Conservation (phyloP, 2,113 vertebrate species). For the Microtus montanus region DNA sequence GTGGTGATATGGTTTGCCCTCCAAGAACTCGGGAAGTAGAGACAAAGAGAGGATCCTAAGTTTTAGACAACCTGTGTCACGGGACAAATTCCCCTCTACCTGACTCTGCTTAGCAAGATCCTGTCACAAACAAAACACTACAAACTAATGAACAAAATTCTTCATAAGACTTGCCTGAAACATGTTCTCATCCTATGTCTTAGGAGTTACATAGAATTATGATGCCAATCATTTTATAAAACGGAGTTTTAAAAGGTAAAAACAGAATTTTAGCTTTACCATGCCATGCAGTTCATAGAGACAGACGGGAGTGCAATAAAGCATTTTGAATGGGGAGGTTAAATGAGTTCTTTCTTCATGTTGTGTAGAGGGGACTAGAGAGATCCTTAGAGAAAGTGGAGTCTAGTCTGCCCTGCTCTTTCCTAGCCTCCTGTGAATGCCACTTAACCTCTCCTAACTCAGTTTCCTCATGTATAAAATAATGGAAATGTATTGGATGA, state of each 20-base stretch:
- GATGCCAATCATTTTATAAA: not conserved
- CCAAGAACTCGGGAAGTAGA: not conserved
- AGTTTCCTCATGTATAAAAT: conserved; percentile 62
- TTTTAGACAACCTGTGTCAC: not conserved
- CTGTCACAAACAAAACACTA: not conserved
- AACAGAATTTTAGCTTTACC: not conserved
- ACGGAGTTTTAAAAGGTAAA: conserved; percentile 25
- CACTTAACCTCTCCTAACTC: conserved; percentile 51
- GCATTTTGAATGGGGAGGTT: too few relatives aligned
- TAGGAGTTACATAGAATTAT: not conserved
- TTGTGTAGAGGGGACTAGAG: fast-evolving
- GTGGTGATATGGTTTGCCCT: not conserved
- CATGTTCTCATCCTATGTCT: not conserved
- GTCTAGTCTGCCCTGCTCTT: not conserved
- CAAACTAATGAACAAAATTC: not conserved
- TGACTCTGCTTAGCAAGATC: not conserved
- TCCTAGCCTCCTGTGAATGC: not conserved
- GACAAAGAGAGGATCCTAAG: not conserved
- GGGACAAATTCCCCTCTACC: fast-evolving
- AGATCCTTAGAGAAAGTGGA: conserved; percentile 27
- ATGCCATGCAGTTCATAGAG: not conserved
- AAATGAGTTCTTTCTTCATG: fast-evolving
- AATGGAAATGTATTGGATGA: conserved; percentile 54
- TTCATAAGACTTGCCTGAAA: not conserved
- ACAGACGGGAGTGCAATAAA: not conserved